phyloP scores from a whole-genome alignment of 2,888 invertebrate genomes.

The Oscheius sp. region DNA sequence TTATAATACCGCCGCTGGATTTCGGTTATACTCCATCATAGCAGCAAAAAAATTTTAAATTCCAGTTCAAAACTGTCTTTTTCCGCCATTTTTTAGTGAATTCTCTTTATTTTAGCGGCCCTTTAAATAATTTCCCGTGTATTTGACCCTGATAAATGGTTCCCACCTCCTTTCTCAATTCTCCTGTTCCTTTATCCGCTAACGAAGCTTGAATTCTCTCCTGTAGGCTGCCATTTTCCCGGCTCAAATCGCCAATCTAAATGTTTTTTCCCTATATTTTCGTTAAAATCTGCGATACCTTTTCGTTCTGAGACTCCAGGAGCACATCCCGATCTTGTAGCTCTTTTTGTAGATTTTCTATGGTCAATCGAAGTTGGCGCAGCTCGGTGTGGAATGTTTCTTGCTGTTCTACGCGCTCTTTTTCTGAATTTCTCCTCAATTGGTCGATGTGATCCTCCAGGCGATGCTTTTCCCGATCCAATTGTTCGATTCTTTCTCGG shows the following conservation, averaged over 20 bases:
- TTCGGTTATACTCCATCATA: too few species aligned
- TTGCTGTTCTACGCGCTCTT: conserved; percentile 65
- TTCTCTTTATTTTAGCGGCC: too few species aligned
- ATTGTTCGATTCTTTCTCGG: conserved; percentile 53
- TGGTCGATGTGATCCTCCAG: conserved; percentile 68
- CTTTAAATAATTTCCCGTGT: too few species aligned
- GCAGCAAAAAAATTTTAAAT: too few species aligned
- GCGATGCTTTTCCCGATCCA: conserved; percentile 79
- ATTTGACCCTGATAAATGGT: background rate
- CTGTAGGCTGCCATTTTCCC: conserved; percentile 55
- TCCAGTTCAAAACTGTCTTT: too few species aligned
- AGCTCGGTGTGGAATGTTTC: conserved; percentile 62
- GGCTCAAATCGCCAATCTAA: conserved; percentile 68
- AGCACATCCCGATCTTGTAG: conserved; percentile 69
- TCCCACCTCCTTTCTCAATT: conserved; percentile 51
- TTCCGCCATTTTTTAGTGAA: too few species aligned
- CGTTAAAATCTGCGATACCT: conserved; percentile 35
- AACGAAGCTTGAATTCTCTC: conserved; percentile 52
- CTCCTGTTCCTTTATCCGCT: conserved; percentile 58
- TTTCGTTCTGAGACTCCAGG: conserved; percentile 73
- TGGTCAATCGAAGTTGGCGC: conserved; percentile 52
- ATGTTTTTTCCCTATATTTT: background rate
- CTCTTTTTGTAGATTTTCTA: conserved; percentile 72
- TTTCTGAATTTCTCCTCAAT: conserved; percentile 62
- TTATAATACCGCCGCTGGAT: too few species aligned